These are phyloP conservation scores for Hippopotamyrus pictus DNA, from an alignment of 2,797 vertebrate genomes.

Conservation along the genomic window DNA sequence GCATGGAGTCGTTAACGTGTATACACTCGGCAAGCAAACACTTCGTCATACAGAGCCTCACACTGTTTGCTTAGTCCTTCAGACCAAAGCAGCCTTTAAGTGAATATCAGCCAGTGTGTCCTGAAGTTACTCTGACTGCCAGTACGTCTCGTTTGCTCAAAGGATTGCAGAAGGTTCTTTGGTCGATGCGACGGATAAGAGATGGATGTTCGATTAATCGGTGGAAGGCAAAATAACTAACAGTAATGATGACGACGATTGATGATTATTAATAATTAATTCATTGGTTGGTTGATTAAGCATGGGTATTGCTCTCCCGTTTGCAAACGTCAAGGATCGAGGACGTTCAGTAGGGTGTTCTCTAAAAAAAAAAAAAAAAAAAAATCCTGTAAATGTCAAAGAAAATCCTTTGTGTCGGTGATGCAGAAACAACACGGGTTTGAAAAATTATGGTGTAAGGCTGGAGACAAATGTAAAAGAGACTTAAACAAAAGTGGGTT, in stretches of 20 bases:
- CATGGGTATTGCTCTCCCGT: neutral
- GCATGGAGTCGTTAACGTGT: neutral
- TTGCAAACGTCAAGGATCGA: neutral
- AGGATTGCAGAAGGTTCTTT: slow-evolving; percentile 18
- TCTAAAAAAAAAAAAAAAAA: neutral
- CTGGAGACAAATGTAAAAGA: neutral
- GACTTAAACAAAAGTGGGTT: neutral
- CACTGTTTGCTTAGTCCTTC: neutral
- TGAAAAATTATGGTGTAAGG: neutral
- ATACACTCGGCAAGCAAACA: neutral
- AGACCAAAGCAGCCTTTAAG: neutral
- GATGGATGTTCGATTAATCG: slow-evolving; percentile 32
- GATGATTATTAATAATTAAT: neutral
- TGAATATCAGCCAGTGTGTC: neutral
- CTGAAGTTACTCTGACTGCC: slow-evolving; percentile 28
- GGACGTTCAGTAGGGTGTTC: neutral
- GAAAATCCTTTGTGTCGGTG: neutral
- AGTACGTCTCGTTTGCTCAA: slow-evolving; percentile 26
- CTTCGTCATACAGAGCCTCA: neutral
- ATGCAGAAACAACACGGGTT: neutral
- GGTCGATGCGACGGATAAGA: slow-evolving; percentile 22
- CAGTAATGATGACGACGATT: neutral
- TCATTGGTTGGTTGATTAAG: neutral
- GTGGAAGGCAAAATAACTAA: slow-evolving; percentile 13
- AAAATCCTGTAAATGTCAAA: neutral